A percentile compares a stretch with the other conserved stretches of the same genome.
Evolutionary conservation across 2,113 vertebrate species (phyloP).

Genomic region (Petrocephalus microphthalmus): DNA sequence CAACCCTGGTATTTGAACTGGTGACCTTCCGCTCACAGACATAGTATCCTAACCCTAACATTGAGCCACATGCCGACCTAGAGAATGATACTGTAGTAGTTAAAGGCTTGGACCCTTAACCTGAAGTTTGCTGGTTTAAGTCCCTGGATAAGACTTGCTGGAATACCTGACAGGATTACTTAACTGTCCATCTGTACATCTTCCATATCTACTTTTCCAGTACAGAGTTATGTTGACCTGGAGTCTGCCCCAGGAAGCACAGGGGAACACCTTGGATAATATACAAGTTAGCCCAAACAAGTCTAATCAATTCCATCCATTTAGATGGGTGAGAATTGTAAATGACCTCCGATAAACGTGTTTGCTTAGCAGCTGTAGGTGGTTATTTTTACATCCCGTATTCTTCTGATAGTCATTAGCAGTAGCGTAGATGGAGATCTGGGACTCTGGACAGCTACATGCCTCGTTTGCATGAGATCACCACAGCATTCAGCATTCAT

Average conservation of each 20-base stretch:
- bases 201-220: background rate
- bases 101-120: no score
- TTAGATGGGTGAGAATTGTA: background rate
- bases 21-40: background rate
- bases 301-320: background rate
- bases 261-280: background rate
- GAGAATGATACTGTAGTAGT: no score
- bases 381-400: conserved; percentile 7
- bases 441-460: background rate
- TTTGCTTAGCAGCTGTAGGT: background rate
- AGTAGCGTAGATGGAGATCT: background rate
- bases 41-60: no score
- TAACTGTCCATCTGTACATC: background rate
- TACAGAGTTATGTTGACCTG: background rate
- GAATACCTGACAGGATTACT: background rate
- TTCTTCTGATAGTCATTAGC: background rate
- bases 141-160: background rate
- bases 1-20: background rate
- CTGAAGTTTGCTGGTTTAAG: background rate
- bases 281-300: background rate
- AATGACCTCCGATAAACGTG: background rate
- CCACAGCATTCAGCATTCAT: no score
- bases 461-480: background rate
- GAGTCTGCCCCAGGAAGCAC: background rate
- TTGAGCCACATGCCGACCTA: no score